A percentile compares a stretch with the other conserved stretches of the same genome.
Evolutionary conservation across 1,140 invertebrate genomes (phyloP).

Genomic region (Cylas formicarius): DNA sequence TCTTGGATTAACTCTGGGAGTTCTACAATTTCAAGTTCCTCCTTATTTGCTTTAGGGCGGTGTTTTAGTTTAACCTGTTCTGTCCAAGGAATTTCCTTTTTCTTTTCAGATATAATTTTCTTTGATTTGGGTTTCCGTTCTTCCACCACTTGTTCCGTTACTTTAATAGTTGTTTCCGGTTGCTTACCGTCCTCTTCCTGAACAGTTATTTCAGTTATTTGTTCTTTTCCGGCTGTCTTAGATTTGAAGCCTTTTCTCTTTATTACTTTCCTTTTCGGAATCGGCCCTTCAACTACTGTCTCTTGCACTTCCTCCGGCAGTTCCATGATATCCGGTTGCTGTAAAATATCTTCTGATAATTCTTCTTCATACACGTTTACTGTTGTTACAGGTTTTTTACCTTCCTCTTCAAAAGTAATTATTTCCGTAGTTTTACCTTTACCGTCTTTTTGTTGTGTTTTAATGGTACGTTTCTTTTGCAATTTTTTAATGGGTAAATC

Average conservation of each 20-base stretch:
- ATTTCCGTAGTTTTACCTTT: slow-evolving; percentile 11
- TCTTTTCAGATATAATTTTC: slow-evolving; percentile 38
- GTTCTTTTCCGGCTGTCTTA: slow-evolving; percentile 25
- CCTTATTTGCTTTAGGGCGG: slow-evolving; percentile 11
- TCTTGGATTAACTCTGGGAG: slow-evolving; percentile 31
- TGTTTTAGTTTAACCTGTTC: slow-evolving; percentile 18
- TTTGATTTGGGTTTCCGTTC: slow-evolving; percentile 32
- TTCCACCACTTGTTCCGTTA: slow-evolving; percentile 24
- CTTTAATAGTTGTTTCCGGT: slow-evolving; percentile 8
- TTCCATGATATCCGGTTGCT: background rate
- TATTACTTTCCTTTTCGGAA: background rate
- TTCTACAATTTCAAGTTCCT: slow-evolving; percentile 37
- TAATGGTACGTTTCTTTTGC: slow-evolving; percentile 21
- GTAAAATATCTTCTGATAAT: slow-evolving; percentile 18
- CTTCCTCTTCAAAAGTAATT: slow-evolving; percentile 10
- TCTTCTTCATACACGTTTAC: slow-evolving; percentile 31
- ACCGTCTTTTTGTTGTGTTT: slow-evolving; percentile 26
- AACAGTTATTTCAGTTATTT: slow-evolving; percentile 11
- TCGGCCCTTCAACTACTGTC: slow-evolving; percentile 16
- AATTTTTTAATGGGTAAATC: slow-evolving; percentile 30
- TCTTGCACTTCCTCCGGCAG: slow-evolving; percentile 28
- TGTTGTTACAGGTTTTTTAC: slow-evolving; percentile 9
- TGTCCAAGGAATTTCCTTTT: slow-evolving; percentile 32
- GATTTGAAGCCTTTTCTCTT: slow-evolving; percentile 10
- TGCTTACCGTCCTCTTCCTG: slow-evolving; percentile 15